These are phyloP conservation scores for Bombus cullumanus DNA, from an alignment of 1,140 invertebrate genomes.

Conservation along the genomic window DNA sequence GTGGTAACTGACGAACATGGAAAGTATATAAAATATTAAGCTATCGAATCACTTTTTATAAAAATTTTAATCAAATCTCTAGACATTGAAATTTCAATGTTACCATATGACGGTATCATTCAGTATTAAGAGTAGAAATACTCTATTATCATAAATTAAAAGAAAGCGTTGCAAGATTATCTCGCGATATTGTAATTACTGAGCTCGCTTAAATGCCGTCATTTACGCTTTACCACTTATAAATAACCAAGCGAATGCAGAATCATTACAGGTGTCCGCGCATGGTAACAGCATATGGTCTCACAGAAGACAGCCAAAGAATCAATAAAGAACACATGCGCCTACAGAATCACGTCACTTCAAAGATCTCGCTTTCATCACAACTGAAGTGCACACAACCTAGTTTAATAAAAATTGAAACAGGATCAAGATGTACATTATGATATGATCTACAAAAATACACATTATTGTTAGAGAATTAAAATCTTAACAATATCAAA, in stretches of 20 bases:
- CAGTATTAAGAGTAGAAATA: not conserved
- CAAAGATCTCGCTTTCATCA: not conserved
- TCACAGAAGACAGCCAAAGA: not conserved
- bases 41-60: not conserved
- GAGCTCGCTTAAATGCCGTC: not conserved
- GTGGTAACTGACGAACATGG: too few species aligned
- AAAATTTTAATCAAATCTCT: not conserved
- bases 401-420: conserved; percentile 66
- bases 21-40: not conserved
- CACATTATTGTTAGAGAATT: too few species aligned
- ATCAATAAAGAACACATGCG: not conserved
- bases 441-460: conserved; percentile 64
- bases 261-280: not conserved
- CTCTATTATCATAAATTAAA: not conserved
- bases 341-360: not conserved
- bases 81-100: not conserved
- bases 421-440: conserved; percentile 72
- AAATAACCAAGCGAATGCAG: not conserved
- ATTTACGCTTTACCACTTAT: not conserved
- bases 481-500: too few species aligned
- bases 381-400: fast-evolving
- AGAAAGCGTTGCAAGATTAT: not conserved
- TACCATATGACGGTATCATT: too few species aligned
- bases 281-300: not conserved
- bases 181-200: too few species aligned